Conservation (phyloP, 2,797 vertebrate genomes). For the Chrysocyon brachyurus region DNA sequence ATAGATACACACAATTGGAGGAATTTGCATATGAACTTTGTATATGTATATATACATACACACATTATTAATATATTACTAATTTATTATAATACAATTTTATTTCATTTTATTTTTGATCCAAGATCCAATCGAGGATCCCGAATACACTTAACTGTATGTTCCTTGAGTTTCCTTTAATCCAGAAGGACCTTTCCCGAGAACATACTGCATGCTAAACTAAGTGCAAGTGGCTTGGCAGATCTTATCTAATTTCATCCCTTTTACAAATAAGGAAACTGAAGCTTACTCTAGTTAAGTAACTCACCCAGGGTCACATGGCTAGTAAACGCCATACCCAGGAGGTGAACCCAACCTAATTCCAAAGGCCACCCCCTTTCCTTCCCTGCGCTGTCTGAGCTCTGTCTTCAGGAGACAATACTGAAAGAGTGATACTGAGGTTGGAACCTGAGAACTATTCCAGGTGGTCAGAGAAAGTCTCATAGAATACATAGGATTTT, state of each 20-base stretch:
- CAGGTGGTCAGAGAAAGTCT: background rate
- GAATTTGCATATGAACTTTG: background rate
- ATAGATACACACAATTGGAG: background rate
- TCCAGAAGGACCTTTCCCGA: background rate
- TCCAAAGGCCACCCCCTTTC: background rate
- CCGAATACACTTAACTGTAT: background rate
- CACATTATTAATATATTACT: background rate
- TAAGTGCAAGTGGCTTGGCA: background rate
- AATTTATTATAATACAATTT: background rate
- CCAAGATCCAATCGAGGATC: background rate
- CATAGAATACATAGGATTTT: background rate
- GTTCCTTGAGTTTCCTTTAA: background rate
- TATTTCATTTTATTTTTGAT: background rate
- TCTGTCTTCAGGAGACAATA: background rate
- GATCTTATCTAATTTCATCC: background rate
- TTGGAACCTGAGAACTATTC: background rate
- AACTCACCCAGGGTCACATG: background rate
- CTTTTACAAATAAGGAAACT: constrained; percentile 35
- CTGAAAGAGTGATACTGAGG: background rate
- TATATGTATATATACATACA: background rate
- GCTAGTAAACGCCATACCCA: background rate
- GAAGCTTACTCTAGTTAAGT: background rate
- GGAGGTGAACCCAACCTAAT: background rate
- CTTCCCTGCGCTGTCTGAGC: background rate
- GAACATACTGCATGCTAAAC: background rate